A percentile compares a stretch with the other conserved stretches of the same genome.
These are phyloP conservation scores for Crotalus horridus DNA, from an alignment of 2,113 vertebrate species.

Conservation along the genomic window DNA sequence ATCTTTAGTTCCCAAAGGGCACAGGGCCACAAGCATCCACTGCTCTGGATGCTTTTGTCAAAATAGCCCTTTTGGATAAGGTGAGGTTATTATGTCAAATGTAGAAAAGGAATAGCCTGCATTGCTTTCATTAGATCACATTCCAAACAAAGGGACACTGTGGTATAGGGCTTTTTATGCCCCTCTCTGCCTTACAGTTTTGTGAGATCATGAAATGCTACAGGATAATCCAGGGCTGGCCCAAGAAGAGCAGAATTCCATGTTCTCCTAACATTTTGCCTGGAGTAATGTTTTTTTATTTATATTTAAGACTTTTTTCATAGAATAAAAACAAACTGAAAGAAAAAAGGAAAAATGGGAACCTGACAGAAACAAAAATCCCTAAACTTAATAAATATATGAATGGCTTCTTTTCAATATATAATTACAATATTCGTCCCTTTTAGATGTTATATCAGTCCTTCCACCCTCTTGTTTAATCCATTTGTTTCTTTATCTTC, in stretches of 20 bases:
- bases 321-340: background rate
- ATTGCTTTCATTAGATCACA: background rate
- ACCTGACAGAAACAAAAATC: background rate
- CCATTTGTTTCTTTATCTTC: background rate
- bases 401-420: background rate
- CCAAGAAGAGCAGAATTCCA: background rate
- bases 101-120: background rate
- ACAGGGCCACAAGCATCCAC: background rate
- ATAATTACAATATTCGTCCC: background rate
- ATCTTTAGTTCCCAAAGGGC: background rate
- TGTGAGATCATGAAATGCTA: background rate
- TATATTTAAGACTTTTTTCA: background rate
- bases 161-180: background rate
- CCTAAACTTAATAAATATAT: background rate
- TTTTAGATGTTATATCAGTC: background rate
- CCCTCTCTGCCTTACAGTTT: background rate
- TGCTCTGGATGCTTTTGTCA: background rate
- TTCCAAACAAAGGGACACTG: background rate
- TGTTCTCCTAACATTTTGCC: background rate
- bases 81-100: background rate
- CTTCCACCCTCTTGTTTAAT: background rate
- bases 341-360: background rate
- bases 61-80: background rate
- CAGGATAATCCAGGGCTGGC: background rate
- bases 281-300: background rate